phyloP scores from a whole-genome alignment of 1,140 invertebrate species.

The Drepana arcuata region DNA sequence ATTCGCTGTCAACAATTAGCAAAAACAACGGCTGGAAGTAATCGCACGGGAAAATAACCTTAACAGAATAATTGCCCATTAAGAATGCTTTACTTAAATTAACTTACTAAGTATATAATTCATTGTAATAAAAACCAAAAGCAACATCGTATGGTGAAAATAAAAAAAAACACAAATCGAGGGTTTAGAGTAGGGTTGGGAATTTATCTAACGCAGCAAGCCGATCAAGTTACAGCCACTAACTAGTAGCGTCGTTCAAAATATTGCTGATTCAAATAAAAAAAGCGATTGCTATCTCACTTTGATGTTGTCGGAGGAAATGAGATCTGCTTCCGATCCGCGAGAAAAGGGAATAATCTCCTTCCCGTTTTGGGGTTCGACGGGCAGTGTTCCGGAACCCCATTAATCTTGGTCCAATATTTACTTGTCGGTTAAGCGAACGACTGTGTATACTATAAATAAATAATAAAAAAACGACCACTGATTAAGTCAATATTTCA shows the following conservation, averaged over 20 bases:
- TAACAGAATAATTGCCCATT: too few relatives aligned
- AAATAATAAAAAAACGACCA: too few relatives aligned
- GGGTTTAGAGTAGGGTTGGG: slow-evolving; percentile 4
- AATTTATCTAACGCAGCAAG: slow-evolving; percentile 22
- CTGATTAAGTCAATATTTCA: too few relatives aligned
- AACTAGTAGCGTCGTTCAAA: slow-evolving; percentile 55
- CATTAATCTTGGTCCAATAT: slow-evolving; percentile 26
- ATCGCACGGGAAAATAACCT: too few relatives aligned
- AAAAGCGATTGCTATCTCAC: slow-evolving; percentile 66
- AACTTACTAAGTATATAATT: too few relatives aligned
- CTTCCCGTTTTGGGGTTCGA: slow-evolving; percentile 47
- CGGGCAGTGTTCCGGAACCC: slow-evolving; percentile 20
- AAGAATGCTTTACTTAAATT: too few relatives aligned
- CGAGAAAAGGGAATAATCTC: slow-evolving; percentile 65
- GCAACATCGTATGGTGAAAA: slow-evolving; percentile 7
- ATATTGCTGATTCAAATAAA: slow-evolving; percentile 67
- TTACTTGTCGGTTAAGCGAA: slow-evolving; percentile 17
- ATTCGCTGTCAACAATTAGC: too few relatives aligned
- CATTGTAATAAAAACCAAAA: too few relatives aligned
- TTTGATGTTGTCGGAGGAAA: slow-evolving; percentile 69
- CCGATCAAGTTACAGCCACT: slow-evolving; percentile 30
- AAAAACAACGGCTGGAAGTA: too few relatives aligned
- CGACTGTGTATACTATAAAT: neutral
- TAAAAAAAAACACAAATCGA: slow-evolving; percentile 12
- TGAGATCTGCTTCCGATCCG: slow-evolving; percentile 67